phyloP scores from a whole-genome alignment of 1,140 invertebrate genomes.

The Scaptomyza graminum region DNA sequence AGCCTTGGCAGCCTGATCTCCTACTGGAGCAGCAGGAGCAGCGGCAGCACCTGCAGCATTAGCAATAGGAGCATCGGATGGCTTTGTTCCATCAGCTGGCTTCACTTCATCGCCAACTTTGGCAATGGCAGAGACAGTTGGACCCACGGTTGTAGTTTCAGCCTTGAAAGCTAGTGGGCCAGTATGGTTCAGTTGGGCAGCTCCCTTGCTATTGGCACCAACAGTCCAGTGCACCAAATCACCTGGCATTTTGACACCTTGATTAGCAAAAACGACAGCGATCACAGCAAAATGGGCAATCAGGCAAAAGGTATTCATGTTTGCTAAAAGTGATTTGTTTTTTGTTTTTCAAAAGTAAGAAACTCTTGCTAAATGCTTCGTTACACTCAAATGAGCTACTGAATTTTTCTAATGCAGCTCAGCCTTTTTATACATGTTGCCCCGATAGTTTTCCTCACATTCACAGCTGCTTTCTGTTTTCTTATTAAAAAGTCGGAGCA shows the following conservation, averaged over 20 bases:
- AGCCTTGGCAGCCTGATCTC: neutral
- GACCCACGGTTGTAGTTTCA: neutral
- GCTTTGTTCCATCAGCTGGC: neutral
- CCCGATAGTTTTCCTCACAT: neutral
- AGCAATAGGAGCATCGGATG: neutral
- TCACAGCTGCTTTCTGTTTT: conserved; percentile 14
- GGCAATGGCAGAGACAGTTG: neutral
- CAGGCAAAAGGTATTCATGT: conserved; percentile 23
- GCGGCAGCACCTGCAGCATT: neutral
- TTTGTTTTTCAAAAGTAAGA: neutral
- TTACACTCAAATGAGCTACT: conserved; percentile 6
- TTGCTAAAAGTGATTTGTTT: neutral
- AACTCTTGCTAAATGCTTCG: neutral
- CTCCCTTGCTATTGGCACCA: conserved; percentile 18
- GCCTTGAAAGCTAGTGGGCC: neutral
- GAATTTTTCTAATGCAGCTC: neutral
- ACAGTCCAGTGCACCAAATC: conserved; percentile 36
- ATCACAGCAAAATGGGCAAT: conserved; percentile 3
- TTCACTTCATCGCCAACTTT: neutral
- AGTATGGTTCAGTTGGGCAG: conserved; percentile 6
- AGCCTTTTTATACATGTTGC: conserved; percentile 9
- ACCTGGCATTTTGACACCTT: neutral
- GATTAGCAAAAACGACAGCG: conserved; percentile 2
- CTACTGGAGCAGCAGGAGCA: neutral
- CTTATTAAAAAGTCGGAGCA: neutral